These are phyloP conservation scores for Corythaeola cristata DNA, from an alignment of 2,113 vertebrate genomes.

Conservation along the genomic window DNA sequence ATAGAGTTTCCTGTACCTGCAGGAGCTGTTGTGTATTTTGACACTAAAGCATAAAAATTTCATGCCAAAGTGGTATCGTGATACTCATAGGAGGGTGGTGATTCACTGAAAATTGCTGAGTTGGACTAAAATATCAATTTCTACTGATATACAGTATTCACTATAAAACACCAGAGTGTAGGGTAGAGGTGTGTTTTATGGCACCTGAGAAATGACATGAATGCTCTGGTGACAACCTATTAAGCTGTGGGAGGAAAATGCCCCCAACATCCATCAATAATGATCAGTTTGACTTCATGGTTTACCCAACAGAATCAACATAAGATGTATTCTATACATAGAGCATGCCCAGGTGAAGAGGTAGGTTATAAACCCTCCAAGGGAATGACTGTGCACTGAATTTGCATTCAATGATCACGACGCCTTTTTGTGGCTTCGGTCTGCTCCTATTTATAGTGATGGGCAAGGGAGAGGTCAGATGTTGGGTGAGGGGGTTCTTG, in stretches of 20 bases:
- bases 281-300: neutral
- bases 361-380: neutral
- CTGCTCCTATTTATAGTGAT: neutral
- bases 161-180: neutral
- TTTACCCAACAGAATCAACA: neutral
- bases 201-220: neutral
- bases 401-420: too few species aligned
- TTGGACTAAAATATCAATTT: neutral
- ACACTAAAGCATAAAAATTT: neutral
- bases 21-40: neutral
- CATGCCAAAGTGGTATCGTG: neutral
- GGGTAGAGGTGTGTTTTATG: neutral
- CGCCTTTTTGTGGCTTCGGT: too few species aligned
- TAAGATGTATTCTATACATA: neutral
- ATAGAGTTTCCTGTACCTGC: neutral
- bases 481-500: neutral
- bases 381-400: neutral
- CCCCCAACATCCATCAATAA: neutral
- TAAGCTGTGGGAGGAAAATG: neutral
- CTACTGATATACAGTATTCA: neutral
- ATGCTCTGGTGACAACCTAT: neutral
- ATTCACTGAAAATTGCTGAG: neutral
- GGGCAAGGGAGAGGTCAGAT: neutral
- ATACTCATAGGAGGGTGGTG: neutral
- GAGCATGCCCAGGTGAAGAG: rapidly evolving